These are phyloP conservation scores for Papilio xuthus DNA, from an alignment of 1,140 invertebrate species.

Conservation along the genomic window DNA sequence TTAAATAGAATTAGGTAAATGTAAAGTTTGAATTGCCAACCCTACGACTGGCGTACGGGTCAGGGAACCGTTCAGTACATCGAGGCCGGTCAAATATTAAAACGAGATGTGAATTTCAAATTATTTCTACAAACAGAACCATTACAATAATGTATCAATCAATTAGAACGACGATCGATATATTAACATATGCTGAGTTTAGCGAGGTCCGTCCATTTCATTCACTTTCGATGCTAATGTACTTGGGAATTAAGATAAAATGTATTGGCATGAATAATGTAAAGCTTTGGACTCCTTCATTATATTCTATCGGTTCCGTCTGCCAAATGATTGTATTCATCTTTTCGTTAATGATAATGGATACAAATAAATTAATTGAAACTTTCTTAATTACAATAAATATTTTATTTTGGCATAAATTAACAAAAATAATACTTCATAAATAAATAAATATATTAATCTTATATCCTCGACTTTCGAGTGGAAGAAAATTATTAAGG, in stretches of 20 bases:
- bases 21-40: conserved; percentile 40
- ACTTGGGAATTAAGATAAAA: conserved; percentile 12
- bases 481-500: not conserved
- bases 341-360: conserved; percentile 9
- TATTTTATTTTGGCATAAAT: not conserved
- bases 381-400: not conserved
- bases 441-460: no score
- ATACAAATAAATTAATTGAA: not conserved
- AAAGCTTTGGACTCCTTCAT: conserved; percentile 8
- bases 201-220: not conserved
- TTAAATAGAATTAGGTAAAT: conserved; percentile 4
- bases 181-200: conserved; percentile 32
- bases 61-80: conserved; percentile 52
- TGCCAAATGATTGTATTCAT: conserved; percentile 24
- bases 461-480: not conserved
- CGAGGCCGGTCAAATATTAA: conserved; percentile 63
- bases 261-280: conserved; percentile 29
- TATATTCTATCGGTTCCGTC: conserved; percentile 11
- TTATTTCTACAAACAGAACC: conserved; percentile 41
- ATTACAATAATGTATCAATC: conserved; percentile 28
- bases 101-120: conserved; percentile 50
- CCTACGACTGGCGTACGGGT: conserved; percentile 48
- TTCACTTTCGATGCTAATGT: conserved; percentile 35
- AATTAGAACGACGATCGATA: conserved; percentile 4
- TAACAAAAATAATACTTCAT: not conserved